Percentiles rank a stretch among this genome's conserved stretches.
Evolutionary conservation across 37 sponge, comb jelly and placozoan genomes (phyloP).

Genomic region (Bolinopsis microptera): DNA sequence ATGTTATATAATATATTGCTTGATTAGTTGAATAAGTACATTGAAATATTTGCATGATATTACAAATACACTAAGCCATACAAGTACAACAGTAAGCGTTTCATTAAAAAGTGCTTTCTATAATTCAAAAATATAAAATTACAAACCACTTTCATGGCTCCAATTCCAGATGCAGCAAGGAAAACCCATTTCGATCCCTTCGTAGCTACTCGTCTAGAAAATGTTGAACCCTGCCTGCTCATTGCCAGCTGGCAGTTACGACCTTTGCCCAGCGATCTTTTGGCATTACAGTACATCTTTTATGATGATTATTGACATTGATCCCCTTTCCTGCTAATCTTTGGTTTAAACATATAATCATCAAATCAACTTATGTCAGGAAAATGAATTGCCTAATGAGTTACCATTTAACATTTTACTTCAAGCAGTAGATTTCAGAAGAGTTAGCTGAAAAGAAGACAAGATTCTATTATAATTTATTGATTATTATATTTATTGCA

Average conservation of each 20-base stretch:
- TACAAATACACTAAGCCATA: not conserved
- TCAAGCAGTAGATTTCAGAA: too few species aligned
- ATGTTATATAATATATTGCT: not conserved
- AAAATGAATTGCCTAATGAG: too few species aligned
- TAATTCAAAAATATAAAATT: not conserved
- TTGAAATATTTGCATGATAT: not conserved
- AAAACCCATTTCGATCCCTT: constrained; percentile 52
- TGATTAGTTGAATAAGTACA: not conserved
- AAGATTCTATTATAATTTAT: too few species aligned
- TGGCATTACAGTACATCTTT: constrained; percentile 21
- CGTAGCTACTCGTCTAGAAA: not conserved
- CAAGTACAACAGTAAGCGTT: too few species aligned
- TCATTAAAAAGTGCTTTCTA: not conserved
- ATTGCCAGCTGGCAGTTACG: not conserved
- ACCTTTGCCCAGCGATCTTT: not conserved
- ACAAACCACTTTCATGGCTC: constrained; percentile 45
- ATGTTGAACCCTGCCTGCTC: not conserved
- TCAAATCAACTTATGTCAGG: too few species aligned
- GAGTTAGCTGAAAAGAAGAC: too few species aligned
- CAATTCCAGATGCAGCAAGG: constrained; percentile 24
- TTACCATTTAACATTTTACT: too few species aligned
- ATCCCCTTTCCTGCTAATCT: not conserved
- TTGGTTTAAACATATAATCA: too few species aligned
- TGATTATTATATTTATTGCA: too few species aligned
- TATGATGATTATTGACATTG: not conserved